A percentile compares a stretch with the other conserved stretches of the same genome.
phyloP scores from a whole-genome alignment of 1,140 invertebrate genomes.

The Physella acuta region DNA sequence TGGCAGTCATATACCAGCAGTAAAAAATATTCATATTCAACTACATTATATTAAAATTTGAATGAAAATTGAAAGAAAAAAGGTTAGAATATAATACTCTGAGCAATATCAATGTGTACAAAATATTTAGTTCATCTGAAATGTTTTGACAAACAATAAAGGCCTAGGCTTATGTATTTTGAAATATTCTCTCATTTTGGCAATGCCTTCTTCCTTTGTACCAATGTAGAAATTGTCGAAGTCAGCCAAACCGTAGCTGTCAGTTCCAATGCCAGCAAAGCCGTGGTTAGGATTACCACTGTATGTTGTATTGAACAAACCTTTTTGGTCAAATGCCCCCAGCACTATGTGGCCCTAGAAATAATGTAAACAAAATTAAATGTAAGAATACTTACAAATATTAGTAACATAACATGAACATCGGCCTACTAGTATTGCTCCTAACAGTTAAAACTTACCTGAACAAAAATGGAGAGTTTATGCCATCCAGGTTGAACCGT shows the following conservation, averaged over 20 bases:
- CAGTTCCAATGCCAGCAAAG: constrained; percentile 41
- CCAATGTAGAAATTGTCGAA: constrained; percentile 42
- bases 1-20: no score
- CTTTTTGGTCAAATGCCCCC: not conserved
- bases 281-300: constrained; percentile 20
- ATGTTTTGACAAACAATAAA: not conserved
- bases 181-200: not conserved
- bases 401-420: no score
- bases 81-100: not conserved
- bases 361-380: no score
- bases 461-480: not conserved
- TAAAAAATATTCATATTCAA: not conserved
- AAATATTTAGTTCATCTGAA: not conserved
- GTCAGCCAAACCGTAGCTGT: constrained; percentile 41
- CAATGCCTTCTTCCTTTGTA: no score
- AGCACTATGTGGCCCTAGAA: not conserved
- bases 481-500: not conserved
- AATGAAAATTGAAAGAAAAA: not conserved
- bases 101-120: not conserved
- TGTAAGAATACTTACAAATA: no score
- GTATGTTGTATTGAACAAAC: not conserved
- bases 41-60: not conserved
- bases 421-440: no score
- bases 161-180: not conserved
- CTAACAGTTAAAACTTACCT: no score